phyloP scores from a whole-genome alignment of 2,113 vertebrate genomes.

The Takifugu bimaculatus region DNA sequence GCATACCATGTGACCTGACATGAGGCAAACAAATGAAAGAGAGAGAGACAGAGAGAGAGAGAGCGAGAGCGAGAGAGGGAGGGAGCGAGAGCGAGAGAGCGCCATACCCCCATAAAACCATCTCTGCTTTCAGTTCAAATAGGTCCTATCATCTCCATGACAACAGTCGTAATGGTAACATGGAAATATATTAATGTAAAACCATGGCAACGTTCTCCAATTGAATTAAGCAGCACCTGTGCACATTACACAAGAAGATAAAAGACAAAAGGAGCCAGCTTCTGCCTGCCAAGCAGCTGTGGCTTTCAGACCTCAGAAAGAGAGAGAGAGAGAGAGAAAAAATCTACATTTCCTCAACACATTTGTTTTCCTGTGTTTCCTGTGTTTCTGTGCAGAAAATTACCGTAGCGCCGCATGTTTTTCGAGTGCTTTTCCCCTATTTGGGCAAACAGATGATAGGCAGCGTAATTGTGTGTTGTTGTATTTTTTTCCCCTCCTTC shows the following conservation, averaged over 20 bases:
- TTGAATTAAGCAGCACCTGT: conserved; percentile 87
- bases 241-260: conserved; percentile 82
- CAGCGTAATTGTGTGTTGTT: conserved; percentile 48
- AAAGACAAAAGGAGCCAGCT: conserved; percentile 76
- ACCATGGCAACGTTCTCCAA: conserved; percentile 87
- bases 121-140: conserved; percentile 78
- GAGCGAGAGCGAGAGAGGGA: conserved; percentile 24
- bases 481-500: conserved; percentile 9
- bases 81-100: conserved; percentile 46
- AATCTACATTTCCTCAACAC: conserved; percentile 67
- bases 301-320: conserved; percentile 75
- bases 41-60: conserved; percentile 18
- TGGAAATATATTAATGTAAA: conserved; percentile 87
- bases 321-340: background rate
- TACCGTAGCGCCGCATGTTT: conserved; percentile 49
- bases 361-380: conserved; percentile 69
- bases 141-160: conserved; percentile 85
- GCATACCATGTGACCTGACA: conserved; percentile 68
- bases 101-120: conserved; percentile 69
- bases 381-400: conserved; percentile 66
- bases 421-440: conserved; percentile 52
- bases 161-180: conserved; percentile 84
- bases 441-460: conserved; percentile 64
- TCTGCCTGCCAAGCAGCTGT: conserved; percentile 79
- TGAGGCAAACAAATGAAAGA: conserved; percentile 51